Evolutionary conservation across 2,888 invertebrate genomes (phyloP).

Genomic region (Blastobasis adustella): DNA sequence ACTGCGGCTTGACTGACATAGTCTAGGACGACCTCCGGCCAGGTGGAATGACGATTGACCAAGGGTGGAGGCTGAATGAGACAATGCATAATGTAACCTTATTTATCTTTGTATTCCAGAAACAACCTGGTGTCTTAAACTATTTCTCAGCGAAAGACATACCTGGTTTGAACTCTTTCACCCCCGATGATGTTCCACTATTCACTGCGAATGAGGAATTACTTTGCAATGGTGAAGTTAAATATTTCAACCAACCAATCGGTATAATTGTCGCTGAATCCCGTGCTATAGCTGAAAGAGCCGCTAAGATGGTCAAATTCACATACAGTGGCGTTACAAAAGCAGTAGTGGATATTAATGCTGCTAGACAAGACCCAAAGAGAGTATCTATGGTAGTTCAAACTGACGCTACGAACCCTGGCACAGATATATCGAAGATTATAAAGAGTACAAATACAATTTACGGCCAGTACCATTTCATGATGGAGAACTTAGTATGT

Average conservation of each 20-base stretch:
- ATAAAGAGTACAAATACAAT: constrained; percentile 66
- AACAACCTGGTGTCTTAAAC: constrained; percentile 75
- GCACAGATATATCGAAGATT: constrained; percentile 45
- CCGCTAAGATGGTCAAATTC: constrained; percentile 71
- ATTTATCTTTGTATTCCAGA: constrained; percentile 46
- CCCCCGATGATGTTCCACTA: constrained; percentile 25
- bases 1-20: too few relatives aligned
- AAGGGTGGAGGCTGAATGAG: too few relatives aligned
- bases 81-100: too few relatives aligned
- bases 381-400: constrained; percentile 20
- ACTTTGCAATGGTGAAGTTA: constrained; percentile 29
- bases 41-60: too few relatives aligned
- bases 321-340: constrained; percentile 54
- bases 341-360: constrained; percentile 33
- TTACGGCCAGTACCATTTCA: constrained; percentile 80
- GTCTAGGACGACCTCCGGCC: too few relatives aligned
- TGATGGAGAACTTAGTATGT: constrained; percentile 81
- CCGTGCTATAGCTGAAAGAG: constrained; percentile 66
- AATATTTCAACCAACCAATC: constrained; percentile 41
- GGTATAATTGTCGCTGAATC: constrained; percentile 73
- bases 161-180: constrained; percentile 78
- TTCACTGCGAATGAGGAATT: constrained; percentile 56
- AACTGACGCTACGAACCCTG: constrained; percentile 30
- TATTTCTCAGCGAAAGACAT: constrained; percentile 78
- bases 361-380: constrained; percentile 24